Evolutionary conservation across 2,888 invertebrate genomes (phyloP).

Genomic region (Thera obeliscata): DNA sequence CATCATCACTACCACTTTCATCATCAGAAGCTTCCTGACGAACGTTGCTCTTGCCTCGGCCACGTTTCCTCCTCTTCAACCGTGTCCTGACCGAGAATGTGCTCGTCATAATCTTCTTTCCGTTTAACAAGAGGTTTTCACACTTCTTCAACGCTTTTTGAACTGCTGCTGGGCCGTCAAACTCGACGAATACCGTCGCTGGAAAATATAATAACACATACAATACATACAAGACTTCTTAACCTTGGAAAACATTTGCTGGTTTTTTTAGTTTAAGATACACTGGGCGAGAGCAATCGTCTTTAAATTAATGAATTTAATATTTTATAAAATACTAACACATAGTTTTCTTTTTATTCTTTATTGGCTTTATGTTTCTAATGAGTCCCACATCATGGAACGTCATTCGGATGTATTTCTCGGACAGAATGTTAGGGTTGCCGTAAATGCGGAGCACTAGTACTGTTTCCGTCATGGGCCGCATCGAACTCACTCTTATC

Average conservation of each 20-base stretch:
- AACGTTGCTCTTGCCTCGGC: not conserved
- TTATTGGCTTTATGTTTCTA: slow-evolving; percentile 59
- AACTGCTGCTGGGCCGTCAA: slow-evolving; percentile 67
- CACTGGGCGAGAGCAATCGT: no score
- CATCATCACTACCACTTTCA: slow-evolving; percentile 3
- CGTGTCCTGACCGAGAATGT: slow-evolving; percentile 41
- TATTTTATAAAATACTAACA: slow-evolving; percentile 46
- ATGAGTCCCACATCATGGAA: slow-evolving; percentile 63
- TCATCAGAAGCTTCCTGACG: not conserved
- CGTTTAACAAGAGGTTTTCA: slow-evolving; percentile 55
- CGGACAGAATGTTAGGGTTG: slow-evolving; percentile 55
- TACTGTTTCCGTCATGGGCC: slow-evolving; percentile 62
- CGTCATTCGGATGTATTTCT: slow-evolving; percentile 56
- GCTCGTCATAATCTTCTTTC: slow-evolving; percentile 61
- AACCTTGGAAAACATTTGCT: no score
- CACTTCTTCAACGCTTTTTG: slow-evolving; percentile 58
- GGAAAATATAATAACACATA: slow-evolving; percentile 21
- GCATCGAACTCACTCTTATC: slow-evolving; percentile 57
- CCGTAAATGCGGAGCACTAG: slow-evolving; percentile 63
- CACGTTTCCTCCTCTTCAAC: slow-evolving; percentile 7
- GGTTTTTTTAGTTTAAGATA: no score
- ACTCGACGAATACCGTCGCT: slow-evolving; percentile 72
- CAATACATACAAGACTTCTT: not conserved
- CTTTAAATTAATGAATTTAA: no score
- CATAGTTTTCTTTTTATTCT: slow-evolving; percentile 68